Evolutionary conservation across 2,113 vertebrate species (phyloP).

Genomic region (Pleuronectes platessa): DNA sequence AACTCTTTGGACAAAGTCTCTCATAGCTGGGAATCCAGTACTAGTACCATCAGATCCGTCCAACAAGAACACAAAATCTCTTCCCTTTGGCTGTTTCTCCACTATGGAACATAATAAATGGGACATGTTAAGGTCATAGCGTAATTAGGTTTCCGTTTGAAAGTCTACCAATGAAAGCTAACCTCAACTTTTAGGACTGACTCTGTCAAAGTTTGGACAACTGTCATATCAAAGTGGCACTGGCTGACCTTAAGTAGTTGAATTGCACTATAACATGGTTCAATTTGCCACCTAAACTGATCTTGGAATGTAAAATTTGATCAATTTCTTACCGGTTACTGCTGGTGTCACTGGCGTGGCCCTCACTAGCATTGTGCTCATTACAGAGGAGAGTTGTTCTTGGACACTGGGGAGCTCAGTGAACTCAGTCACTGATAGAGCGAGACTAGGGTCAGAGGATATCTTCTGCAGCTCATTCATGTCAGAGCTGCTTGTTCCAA

Average conservation of each 20-base stretch:
- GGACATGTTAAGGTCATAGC: neutral
- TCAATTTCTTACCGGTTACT: conserved; percentile 25
- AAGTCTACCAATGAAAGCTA: too few relatives aligned
- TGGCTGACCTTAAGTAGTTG: neutral
- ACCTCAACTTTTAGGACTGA: neutral
- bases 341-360: conserved; percentile 11
- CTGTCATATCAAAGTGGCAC: neutral
- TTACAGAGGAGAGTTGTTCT: conserved; percentile 37
- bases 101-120: conserved; percentile 8
- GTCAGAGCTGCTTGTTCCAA: conserved; percentile 49
- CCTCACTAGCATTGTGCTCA: neutral
- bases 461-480: conserved; percentile 52
- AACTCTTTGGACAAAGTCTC: conserved; percentile 57
- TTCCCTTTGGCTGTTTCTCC: conserved; percentile 7
- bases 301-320: neutral
- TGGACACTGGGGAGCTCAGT: conserved; percentile 55
- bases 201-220: neutral
- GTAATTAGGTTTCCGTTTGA: rapidly evolving
- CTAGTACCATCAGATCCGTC: conserved; percentile 49
- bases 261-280: neutral
- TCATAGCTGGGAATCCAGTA: conserved; percentile 45
- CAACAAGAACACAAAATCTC: conserved; percentile 74
- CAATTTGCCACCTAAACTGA: conserved; percentile 5
- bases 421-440: conserved; percentile 57
- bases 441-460: conserved; percentile 43